Conservation (phyloP, 2,797 vertebrate genomes). For the Lepilemur ruficaudatus region DNA sequence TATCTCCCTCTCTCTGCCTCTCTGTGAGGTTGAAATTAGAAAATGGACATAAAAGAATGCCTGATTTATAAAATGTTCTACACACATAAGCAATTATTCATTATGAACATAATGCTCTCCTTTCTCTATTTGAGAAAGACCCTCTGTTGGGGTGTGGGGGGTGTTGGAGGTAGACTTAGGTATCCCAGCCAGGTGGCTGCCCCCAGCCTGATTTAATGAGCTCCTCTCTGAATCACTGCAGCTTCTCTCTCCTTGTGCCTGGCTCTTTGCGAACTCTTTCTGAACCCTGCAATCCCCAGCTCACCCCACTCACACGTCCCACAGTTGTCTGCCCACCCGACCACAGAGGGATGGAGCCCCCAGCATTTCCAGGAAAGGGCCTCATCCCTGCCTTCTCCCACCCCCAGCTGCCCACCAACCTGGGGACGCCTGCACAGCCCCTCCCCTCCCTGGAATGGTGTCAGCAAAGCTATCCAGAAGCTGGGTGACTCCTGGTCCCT, state of each 20-base stretch:
- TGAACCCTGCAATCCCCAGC: neutral
- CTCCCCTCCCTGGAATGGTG: neutral
- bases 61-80: neutral
- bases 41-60: neutral
- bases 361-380: neutral
- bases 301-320: slow-evolving; percentile 60
- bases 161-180: neutral
- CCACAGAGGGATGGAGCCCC: slow-evolving; percentile 70
- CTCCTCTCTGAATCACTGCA: slow-evolving; percentile 67
- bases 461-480: neutral
- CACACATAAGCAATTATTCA: neutral
- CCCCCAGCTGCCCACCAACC: neutral
- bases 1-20: neutral
- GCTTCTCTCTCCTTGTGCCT: slow-evolving; percentile 71
- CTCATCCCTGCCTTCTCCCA: slow-evolving; percentile 63
- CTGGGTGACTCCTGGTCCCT: neutral
- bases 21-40: neutral
- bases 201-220: slow-evolving; percentile 69
- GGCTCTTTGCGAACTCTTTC: slow-evolving; percentile 77
- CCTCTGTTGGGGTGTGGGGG: neutral
- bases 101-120: neutral
- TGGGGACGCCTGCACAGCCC: neutral
- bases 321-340: slow-evolving; percentile 75
- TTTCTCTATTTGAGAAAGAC: neutral
- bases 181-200: neutral